Evolutionary conservation across 2,888 invertebrate genomes (phyloP), one percentile per base, ranked within the genome.

Genomic region (Melieria crassipennis): DNA sequence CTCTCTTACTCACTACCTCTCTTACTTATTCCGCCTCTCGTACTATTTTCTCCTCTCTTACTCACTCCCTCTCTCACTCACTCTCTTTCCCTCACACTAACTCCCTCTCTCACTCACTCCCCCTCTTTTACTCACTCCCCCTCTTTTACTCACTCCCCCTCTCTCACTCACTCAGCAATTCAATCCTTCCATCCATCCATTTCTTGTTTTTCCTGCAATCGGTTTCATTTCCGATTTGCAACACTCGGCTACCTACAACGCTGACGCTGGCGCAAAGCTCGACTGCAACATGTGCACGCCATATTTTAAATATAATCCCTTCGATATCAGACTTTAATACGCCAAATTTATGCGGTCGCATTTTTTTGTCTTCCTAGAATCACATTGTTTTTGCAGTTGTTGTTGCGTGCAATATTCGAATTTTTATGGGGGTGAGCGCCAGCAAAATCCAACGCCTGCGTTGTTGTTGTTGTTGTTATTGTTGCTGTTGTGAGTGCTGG

Each of bases 301-400:
- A 67, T 67, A 67, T 67, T 58, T 67, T 67, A 67, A 67, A 67
- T 60, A 67, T 67, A 67, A 67, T 67, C 67, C 67, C 60, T 67
- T 67, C 67, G 60, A 60, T 58, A 67, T 67, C 67, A 30, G 58
- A 67, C 67, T 67, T 67, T 58, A 67, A 67, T 67, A 60, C 67
- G 57, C 10, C 16, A 58, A 58, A 67, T 67, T 67, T 67, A 67
- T 67, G 60, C 16, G 60, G 60, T 58, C 60, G 56, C 10, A 58
- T 13, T n/a, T 52, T 52, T 52, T 52, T 52, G 11, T 1, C 6
- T 1, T 7, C 6, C 52, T 52, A 30, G 30, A 1, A 30, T 30
- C 30, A 30, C 30, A 30, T 30, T 30, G 30, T 30, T 30, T 30
- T 30, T 30, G 30, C 2, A 1, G 30, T 30, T 30, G 30, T 30